Conservation (phyloP, 2,888 invertebrate species). For the Dilophus febrilis region DNA sequence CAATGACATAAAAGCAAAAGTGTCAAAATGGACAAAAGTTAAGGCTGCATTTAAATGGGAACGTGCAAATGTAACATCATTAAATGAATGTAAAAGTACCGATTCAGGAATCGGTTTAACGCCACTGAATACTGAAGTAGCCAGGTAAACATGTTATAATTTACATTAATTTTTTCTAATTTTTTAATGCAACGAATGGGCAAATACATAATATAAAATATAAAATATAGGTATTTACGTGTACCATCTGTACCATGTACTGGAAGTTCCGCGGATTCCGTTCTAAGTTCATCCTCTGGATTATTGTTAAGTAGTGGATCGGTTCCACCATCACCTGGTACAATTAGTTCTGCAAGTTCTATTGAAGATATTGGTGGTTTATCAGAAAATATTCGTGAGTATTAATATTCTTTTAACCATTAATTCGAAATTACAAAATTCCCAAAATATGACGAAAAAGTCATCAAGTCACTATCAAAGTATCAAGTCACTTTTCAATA, state of each 20-base stretch:
- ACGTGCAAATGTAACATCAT: constrained; percentile 40
- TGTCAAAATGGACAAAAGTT: constrained; percentile 76
- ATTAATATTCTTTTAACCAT: constrained; percentile 5
- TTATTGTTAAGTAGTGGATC: constrained; percentile 33
- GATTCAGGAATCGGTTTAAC: constrained; percentile 30
- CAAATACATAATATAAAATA: too few relatives aligned
- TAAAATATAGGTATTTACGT: constrained; percentile 27
- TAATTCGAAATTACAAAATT: too few relatives aligned
- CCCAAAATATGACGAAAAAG: background rate
- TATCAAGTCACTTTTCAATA: background rate
- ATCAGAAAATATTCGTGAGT: constrained; percentile 18
- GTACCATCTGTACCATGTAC: constrained; percentile 32
- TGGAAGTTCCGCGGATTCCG: constrained; percentile 38
- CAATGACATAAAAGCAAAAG: constrained; percentile 27
- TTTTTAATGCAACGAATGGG: too few relatives aligned
- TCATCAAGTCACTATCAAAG: background rate
- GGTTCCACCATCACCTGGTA: constrained; percentile 41
- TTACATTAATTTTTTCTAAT: constrained; percentile 3
- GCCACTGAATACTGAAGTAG: constrained; percentile 34
- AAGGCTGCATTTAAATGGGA: constrained; percentile 82
- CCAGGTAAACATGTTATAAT: constrained; percentile 19
- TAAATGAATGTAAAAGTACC: constrained; percentile 28
- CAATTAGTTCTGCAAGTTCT: constrained; percentile 55
- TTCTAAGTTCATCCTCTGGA: constrained; percentile 30
- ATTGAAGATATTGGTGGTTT: constrained; percentile 40